These are phyloP conservation scores for Nematopogon swammerdamellus DNA, from an alignment of 2,888 invertebrate genomes.

Conservation along the genomic window DNA sequence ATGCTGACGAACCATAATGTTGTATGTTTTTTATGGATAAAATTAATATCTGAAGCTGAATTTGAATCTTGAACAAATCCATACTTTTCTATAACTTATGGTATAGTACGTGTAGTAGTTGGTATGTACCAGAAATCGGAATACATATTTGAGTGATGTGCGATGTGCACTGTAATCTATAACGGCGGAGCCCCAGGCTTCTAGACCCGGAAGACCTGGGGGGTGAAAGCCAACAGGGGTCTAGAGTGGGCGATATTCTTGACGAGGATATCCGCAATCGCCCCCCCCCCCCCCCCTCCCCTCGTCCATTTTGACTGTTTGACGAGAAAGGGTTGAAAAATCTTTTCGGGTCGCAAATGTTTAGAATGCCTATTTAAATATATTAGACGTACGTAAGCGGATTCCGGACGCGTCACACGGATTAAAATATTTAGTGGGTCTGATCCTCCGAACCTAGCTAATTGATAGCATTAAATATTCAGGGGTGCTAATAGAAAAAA, in stretches of 20 bases:
- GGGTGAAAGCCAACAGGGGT: background rate
- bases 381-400: background rate
- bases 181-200: too few relatives aligned
- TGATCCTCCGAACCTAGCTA: background rate
- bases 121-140: too few relatives aligned
- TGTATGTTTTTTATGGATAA: too few relatives aligned
- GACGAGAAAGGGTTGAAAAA: background rate
- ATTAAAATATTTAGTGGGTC: background rate
- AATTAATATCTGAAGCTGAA: too few relatives aligned
- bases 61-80: too few relatives aligned
- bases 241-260: background rate
- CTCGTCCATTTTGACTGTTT: background rate
- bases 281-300: slow-evolving; percentile 5
- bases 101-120: too few relatives aligned
- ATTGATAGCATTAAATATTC: background rate
- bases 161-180: too few relatives aligned
- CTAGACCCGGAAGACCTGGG: background rate
- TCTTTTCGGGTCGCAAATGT: background rate
- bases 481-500: background rate
- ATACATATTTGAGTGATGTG: too few relatives aligned
- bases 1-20: too few relatives aligned
- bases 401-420: background rate
- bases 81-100: too few relatives aligned
- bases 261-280: slow-evolving; percentile 6
- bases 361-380: background rate